Evolutionary conservation across 2,113 vertebrate species (phyloP).

Genomic region (Delphinus delphis): DNA sequence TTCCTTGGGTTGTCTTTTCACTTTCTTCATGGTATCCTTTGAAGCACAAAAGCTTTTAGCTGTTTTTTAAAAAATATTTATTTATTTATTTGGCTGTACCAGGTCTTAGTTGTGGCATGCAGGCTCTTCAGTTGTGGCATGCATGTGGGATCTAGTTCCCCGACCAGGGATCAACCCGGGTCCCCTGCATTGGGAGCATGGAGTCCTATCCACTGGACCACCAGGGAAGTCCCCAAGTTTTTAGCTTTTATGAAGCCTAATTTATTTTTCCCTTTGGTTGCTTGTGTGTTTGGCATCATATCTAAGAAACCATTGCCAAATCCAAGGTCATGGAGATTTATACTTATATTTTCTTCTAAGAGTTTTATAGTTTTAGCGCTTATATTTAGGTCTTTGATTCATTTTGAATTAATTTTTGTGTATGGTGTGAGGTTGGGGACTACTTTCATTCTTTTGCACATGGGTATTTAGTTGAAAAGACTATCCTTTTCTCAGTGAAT

Average conservation of each 20-base stretch:
- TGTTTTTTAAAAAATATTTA: neutral
- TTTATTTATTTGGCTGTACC: too few relatives aligned
- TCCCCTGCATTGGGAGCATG: too few relatives aligned
- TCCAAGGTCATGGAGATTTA: neutral
- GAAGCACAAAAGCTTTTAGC: neutral
- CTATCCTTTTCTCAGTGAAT: slow-evolving; percentile 5
- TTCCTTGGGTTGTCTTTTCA: neutral
- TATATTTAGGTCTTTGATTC: slow-evolving; percentile 21
- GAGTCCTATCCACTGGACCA: too few relatives aligned
- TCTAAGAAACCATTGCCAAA: slow-evolving; percentile 13
- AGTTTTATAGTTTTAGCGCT: neutral
- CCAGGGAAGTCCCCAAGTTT: neutral
- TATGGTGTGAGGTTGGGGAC: neutral
- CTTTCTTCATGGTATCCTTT: neutral
- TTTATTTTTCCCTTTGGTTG: slow-evolving; percentile 3
- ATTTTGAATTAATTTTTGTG: slow-evolving; percentile 19
- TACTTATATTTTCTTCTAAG: neutral
- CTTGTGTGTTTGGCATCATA: neutral
- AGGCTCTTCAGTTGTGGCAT: too few relatives aligned
- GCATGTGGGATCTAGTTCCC: too few relatives aligned
- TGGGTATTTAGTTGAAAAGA: neutral
- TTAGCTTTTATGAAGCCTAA: neutral
- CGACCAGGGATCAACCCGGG: too few relatives aligned
- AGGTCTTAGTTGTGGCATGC: too few relatives aligned
- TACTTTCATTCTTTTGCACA: neutral